These are phyloP conservation scores for Actinemys pallida DNA, from an alignment of 2,113 vertebrate genomes.

Conservation along the genomic window DNA sequence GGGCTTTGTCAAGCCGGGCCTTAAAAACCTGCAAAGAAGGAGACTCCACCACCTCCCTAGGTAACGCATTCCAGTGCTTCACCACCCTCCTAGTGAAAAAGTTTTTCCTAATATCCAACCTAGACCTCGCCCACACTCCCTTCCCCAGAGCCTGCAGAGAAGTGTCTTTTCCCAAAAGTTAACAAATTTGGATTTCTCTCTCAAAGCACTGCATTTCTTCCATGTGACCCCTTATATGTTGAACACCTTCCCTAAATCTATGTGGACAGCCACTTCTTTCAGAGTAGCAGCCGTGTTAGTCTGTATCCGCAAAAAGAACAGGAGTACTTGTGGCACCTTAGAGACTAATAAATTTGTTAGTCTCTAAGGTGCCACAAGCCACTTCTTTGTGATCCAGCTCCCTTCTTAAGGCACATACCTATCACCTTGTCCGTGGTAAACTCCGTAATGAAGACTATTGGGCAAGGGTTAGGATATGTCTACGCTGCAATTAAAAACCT, in stretches of 20 bases:
- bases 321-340: no score
- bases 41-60: no score
- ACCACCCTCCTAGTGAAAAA: no score
- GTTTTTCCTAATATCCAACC: no score
- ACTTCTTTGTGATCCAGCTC: neutral
- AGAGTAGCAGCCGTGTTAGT: no score
- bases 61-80: no score
- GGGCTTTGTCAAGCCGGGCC: no score
- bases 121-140: neutral
- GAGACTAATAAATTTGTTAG: no score
- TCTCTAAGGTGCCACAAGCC: no score
- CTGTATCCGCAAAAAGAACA: no score
- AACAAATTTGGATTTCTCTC: neutral
- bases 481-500: no score
- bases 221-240: accelerated
- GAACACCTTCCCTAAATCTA: neutral
- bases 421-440: neutral
- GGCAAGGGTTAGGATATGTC: neutral
- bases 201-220: neutral
- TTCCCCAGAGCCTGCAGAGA: neutral
- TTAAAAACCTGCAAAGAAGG: no score
- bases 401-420: neutral
- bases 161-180: neutral
- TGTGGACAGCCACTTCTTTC: neutral
- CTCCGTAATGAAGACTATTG: neutral